These are phyloP conservation scores for Ahaetulla prasina DNA, from an alignment of 2,113 vertebrate species.

Conservation along the genomic window DNA sequence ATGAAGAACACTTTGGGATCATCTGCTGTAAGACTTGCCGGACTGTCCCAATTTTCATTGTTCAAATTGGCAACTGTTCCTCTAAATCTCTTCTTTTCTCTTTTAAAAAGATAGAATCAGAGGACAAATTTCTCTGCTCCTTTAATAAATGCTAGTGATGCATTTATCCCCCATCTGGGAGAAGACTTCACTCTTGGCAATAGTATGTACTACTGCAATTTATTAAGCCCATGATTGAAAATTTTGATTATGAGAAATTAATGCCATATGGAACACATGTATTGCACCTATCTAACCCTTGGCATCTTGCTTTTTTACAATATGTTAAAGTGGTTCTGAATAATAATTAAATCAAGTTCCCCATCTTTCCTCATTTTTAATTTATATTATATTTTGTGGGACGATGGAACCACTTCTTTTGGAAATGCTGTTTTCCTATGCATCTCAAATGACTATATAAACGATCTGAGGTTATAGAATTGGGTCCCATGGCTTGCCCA, in stretches of 20 bases:
- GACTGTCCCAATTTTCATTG: background rate
- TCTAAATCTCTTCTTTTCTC: background rate
- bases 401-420: background rate
- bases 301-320: background rate
- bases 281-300: background rate
- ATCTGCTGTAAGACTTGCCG: background rate
- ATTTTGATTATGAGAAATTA: slow-evolving; percentile 3
- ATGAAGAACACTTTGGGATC: background rate
- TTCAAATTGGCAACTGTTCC: background rate
- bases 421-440: background rate
- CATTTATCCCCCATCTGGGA: background rate
- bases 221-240: background rate
- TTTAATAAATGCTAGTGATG: background rate
- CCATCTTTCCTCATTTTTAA: background rate
- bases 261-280: background rate
- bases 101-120: background rate
- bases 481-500: background rate
- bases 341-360: background rate
- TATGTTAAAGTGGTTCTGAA: background rate
- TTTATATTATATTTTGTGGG: background rate
- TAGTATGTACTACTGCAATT: background rate
- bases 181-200: background rate
- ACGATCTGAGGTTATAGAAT: background rate
- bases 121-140: background rate
- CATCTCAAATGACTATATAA: background rate